Conservation (phyloP, 2,888 invertebrate genomes). For the Cinara cedri region DNA sequence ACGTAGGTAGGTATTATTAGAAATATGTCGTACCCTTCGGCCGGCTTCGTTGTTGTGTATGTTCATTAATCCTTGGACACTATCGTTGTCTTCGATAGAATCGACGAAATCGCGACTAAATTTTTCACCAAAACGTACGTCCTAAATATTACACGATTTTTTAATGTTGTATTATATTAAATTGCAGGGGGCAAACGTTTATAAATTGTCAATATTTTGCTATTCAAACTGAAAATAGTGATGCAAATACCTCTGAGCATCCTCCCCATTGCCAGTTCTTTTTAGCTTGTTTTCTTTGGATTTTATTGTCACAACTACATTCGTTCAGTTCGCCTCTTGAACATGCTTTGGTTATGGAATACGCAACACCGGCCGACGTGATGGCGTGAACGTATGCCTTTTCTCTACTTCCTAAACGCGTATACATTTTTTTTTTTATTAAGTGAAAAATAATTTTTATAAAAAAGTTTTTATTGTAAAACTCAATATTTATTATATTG, state of each 20-base stretch:
- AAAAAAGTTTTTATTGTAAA: no score
- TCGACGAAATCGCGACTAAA: conserved; percentile 88
- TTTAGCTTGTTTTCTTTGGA: conserved; percentile 71
- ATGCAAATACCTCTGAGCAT: conserved; percentile 77
- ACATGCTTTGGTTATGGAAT: conserved; percentile 85
- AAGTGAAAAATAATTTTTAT: no score
- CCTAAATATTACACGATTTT: conserved; percentile 64
- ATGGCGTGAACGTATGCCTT: conserved; percentile 89
- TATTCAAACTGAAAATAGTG: not conserved
- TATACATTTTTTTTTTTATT: not conserved
- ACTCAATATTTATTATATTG: no score
- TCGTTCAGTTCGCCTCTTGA: conserved; percentile 84
- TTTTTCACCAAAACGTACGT: conserved; percentile 81
- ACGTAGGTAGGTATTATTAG: no score
- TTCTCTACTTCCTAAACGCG: conserved; percentile 80
- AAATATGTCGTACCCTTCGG: conserved; percentile 71
- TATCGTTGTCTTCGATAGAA: conserved; percentile 75
- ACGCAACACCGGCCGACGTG: conserved; percentile 87
- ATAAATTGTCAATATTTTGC: no score
- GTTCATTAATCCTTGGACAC: conserved; percentile 82
- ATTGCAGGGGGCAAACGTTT: not conserved
- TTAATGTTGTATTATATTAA: not conserved
- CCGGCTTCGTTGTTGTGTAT: conserved; percentile 93
- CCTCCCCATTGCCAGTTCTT: conserved; percentile 92
- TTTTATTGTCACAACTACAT: conserved; percentile 84